Evolutionary conservation across 53 echinoderm and acorn worm genomes (phyloP).

Genomic region (Echinarachnius parma): DNA sequence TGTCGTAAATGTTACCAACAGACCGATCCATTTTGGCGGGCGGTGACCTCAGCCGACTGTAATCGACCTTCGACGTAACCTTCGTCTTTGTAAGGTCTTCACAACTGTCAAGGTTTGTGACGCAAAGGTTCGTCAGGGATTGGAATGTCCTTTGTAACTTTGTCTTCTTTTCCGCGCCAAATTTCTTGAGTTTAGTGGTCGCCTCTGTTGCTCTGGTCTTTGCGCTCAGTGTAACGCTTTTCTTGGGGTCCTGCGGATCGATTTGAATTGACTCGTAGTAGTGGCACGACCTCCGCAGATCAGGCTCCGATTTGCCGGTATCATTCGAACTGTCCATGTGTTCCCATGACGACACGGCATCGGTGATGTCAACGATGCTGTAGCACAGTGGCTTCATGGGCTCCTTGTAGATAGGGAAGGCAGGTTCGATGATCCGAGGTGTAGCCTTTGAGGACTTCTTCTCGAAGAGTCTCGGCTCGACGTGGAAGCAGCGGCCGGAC

Average conservation of each 20-base stretch:
- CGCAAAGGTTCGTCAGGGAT: slow-evolving; percentile 33
- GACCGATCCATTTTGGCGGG: slow-evolving; percentile 20
- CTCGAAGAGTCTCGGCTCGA: slow-evolving; percentile 27
- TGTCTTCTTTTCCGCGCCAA: slow-evolving; percentile 35
- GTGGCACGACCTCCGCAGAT: slow-evolving; percentile 28
- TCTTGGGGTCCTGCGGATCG: not conserved
- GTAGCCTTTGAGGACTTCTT: slow-evolving; percentile 22
- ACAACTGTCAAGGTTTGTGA: slow-evolving; percentile 42
- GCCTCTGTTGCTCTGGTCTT: slow-evolving; percentile 39
- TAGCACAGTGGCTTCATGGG: slow-evolving; percentile 29
- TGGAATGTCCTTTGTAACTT: slow-evolving; percentile 42
- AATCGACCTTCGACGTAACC: slow-evolving; percentile 17
- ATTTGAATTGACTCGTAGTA: slow-evolving; percentile 41
- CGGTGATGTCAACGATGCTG: slow-evolving; percentile 36
- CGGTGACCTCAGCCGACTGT: slow-evolving; percentile 27
- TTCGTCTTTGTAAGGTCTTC: slow-evolving; percentile 21
- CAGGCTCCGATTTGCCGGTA: slow-evolving; percentile 34
- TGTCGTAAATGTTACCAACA: slow-evolving; percentile 39
- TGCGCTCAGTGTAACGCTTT: slow-evolving; percentile 24
- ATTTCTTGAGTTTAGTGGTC: slow-evolving; percentile 33
- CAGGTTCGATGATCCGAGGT: not conserved
- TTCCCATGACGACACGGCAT: slow-evolving; percentile 9
- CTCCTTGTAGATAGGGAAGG: not conserved
- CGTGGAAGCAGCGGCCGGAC: slow-evolving; percentile 13
- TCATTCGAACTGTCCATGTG: slow-evolving; percentile 9